Percentiles rank a stretch among this genome's conserved stretches.
phyloP scores from a whole-genome alignment of 2,888 invertebrate genomes.

The Spialia ferax region DNA sequence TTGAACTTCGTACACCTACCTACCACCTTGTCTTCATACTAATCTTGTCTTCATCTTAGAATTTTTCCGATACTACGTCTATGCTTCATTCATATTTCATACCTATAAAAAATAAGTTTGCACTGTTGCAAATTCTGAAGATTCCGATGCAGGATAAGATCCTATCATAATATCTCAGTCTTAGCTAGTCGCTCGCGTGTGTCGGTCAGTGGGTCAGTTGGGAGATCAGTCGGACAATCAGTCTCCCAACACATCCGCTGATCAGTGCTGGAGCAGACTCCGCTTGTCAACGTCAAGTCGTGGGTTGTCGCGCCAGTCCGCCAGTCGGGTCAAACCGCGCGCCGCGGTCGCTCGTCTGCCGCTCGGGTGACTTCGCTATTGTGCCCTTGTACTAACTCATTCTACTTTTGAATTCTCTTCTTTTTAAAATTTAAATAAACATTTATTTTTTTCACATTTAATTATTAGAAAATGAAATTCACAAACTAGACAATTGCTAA shows the following conservation, averaged over 20 bases:
- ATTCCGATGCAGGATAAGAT: no score
- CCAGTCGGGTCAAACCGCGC: constrained; percentile 28
- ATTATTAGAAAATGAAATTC: background rate
- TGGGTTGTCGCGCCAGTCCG: background rate
- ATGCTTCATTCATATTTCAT: no score
- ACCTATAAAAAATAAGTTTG: no score
- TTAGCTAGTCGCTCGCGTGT: no score
- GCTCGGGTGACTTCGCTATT: background rate
- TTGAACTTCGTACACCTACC: no score
- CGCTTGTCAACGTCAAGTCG: constrained; percentile 3
- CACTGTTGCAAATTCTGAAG: no score
- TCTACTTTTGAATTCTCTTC: background rate
- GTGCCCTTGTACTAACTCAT: background rate
- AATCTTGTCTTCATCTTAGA: no score
- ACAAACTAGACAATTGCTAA: background rate
- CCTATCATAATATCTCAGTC: background rate
- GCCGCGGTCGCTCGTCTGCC: constrained; percentile 17
- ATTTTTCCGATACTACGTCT: no score
- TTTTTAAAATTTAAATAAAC: background rate
- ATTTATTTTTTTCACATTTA: background rate
- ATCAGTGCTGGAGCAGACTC: background rate
- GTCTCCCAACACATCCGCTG: background rate
- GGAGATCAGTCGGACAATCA: background rate
- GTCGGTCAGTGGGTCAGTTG: background rate
- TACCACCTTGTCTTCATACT: no score